These are phyloP conservation scores for Megaceryle maxima DNA, from an alignment of 2,113 vertebrate species.

Conservation along the genomic window DNA sequence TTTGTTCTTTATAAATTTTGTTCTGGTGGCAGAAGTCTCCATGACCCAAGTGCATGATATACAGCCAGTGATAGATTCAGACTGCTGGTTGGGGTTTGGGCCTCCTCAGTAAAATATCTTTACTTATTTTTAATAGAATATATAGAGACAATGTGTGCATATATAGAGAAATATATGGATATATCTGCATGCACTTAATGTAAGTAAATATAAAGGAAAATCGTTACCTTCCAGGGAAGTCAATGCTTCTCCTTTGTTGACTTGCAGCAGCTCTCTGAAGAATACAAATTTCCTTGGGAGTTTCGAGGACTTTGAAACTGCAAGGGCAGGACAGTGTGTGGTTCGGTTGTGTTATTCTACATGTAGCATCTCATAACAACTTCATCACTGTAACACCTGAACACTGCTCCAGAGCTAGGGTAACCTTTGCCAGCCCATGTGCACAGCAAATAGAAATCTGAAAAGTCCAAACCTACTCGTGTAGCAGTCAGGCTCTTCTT, in stretches of 20 bases:
- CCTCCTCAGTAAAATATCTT: not conserved
- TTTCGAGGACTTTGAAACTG: not conserved
- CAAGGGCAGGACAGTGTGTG: not conserved
- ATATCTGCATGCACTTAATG: not conserved
- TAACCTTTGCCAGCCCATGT: not conserved
- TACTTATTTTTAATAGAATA: not conserved
- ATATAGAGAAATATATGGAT: not conserved
- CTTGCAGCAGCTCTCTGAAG: not conserved
- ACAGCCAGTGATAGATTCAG: not conserved
- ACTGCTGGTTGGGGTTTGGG: not conserved
- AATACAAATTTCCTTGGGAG: not conserved
- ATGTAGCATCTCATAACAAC: not conserved
- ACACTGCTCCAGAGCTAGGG: not conserved
- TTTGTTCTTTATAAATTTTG: not conserved
- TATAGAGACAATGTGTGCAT: not conserved
- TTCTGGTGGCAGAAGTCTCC: not conserved
- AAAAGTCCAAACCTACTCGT: not conserved
- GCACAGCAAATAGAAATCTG: not conserved
- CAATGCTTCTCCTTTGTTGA: not conserved
- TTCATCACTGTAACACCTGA: not conserved
- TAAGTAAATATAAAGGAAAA: not conserved
- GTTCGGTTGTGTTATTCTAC: not conserved
- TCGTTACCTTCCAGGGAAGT: not conserved
- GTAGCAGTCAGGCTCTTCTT: not conserved
- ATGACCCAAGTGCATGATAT: rapidly evolving